Evolutionary conservation across 1,140 invertebrate genomes (phyloP), one percentile per base, ranked within the genome.

Genomic region (Anagrus nilaparvatae): DNA sequence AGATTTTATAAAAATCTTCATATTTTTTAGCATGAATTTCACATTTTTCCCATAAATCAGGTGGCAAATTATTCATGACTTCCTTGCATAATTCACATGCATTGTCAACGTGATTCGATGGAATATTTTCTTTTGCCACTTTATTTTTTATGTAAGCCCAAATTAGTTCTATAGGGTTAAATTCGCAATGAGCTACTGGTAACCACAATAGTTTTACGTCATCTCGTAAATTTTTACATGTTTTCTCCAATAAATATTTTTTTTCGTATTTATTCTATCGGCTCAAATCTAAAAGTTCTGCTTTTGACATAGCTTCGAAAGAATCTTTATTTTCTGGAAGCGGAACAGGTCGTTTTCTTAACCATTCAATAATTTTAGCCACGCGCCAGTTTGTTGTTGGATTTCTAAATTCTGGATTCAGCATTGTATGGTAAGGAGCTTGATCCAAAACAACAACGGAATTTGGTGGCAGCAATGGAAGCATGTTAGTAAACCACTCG

Each of bases 101-200:
- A 16, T 53, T 36, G 19, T 40, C 13, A 38, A 54, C 25, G 21
- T n/a, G n/a, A n/a, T 48, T 49, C 17, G 49, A 55, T 0, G 44
- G 47, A 19, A 35, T 47, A 37, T 59, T 56, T 31, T 43, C 44
- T 31, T 33, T 34, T 12, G 51, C 51, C 3, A 58, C 54, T 33
- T 50, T 48, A n/a, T 47, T 42, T 51, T 66, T 65, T 7, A 63
- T 42, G 5, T 56, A 33, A 8, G 51, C 50, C 60, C 59, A 61
- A 17, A 61, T 44, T 4, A 56, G 24, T 45, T 67, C 61, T 9
- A 64, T 65, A 1, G 61, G 58, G 45, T 65, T 66, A 1, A 61
- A 40, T 32, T 65, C 53, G 31, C 46, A 52, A 43, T 67, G 60
- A 46, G 64, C 62, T 8, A 57, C 60, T 23, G 63, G 61, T n/a